Evolutionary conservation across 2,888 invertebrate genomes (phyloP).

Genomic region (Deilephila elpenor): DNA sequence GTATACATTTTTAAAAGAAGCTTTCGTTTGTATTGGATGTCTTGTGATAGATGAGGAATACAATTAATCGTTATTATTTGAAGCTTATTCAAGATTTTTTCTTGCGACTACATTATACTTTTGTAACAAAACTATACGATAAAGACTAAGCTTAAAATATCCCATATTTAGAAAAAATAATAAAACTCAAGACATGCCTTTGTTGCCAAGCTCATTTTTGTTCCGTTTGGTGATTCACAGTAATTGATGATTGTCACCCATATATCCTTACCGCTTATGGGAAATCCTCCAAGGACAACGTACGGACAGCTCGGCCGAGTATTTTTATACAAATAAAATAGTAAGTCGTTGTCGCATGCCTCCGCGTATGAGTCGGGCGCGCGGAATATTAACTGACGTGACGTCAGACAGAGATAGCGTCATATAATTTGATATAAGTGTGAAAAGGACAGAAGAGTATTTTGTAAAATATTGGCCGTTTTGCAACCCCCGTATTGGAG

Average conservation of each 20-base stretch:
- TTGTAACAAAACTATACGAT: too few relatives aligned
- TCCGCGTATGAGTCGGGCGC: background rate
- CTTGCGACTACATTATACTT: too few relatives aligned
- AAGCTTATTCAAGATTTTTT: too few relatives aligned
- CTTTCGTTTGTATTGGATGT: too few relatives aligned
- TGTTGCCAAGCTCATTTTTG: too few relatives aligned
- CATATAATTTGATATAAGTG: background rate
- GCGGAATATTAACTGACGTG: slow-evolving; percentile 10
- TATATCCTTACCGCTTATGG: background rate
- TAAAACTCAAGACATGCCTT: too few relatives aligned
- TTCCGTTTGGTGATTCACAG: too few relatives aligned
- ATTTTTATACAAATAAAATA: slow-evolving; percentile 10
- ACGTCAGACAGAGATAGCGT: background rate
- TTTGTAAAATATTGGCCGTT: slow-evolving; percentile 17
- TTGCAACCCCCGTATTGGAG: slow-evolving; percentile 11
- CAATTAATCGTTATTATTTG: too few relatives aligned
- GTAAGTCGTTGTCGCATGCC: slow-evolving; percentile 22
- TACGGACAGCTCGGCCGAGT: background rate
- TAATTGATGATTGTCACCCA: background rate
- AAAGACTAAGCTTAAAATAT: too few relatives aligned
- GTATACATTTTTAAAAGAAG: too few relatives aligned
- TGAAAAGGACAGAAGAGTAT: background rate
- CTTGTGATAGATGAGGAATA: too few relatives aligned
- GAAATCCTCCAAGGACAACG: background rate
- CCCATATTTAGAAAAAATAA: too few relatives aligned